A percentile compares a stretch with the other conserved stretches of the same genome.
Evolutionary conservation across 1,140 invertebrate genomes (phyloP).

Genomic region (Globodera ellingtonae): DNA sequence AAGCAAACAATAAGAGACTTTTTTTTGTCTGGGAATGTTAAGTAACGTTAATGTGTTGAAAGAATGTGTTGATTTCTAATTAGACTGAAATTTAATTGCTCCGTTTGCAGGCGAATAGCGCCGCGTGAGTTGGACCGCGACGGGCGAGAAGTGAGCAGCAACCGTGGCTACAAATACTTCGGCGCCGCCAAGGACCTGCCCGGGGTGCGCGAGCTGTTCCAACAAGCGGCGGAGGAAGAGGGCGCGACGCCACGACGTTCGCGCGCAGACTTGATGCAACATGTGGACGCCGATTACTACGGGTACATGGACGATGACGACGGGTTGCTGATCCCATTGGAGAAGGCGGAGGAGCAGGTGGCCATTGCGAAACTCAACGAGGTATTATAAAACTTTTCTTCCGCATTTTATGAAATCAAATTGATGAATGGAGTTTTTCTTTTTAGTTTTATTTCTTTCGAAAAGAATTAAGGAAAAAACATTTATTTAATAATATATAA

Average conservation of each 20-base stretch:
- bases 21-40: too few species aligned
- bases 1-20: too few species aligned
- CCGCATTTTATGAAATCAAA: too few species aligned
- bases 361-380: conserved; percentile 43
- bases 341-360: conserved; percentile 69
- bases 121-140: conserved; percentile 59
- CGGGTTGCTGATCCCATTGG: conserved; percentile 85
- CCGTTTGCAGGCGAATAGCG: conserved; percentile 52
- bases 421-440: too few species aligned
- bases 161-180: conserved; percentile 98
- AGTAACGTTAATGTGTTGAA: not conserved
- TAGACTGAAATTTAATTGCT: not conserved
- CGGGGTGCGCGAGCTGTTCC: conserved; percentile 93
- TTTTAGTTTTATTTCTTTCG: too few species aligned
- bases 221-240: conserved; percentile 71
- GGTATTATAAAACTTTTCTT: not conserved
- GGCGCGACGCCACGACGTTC: conserved; percentile 80
- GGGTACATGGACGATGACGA: conserved; percentile 98
- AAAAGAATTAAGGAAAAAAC: too few species aligned
- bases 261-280: conserved; percentile 91
- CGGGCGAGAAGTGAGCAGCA: conserved; percentile 89
- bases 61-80: not conserved
- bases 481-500: too few species aligned
- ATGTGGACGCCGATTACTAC: conserved; percentile 81
- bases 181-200: conserved; percentile 97